Conservation (phyloP, 2,797 vertebrate species). For the Galago senegalensis region DNA sequence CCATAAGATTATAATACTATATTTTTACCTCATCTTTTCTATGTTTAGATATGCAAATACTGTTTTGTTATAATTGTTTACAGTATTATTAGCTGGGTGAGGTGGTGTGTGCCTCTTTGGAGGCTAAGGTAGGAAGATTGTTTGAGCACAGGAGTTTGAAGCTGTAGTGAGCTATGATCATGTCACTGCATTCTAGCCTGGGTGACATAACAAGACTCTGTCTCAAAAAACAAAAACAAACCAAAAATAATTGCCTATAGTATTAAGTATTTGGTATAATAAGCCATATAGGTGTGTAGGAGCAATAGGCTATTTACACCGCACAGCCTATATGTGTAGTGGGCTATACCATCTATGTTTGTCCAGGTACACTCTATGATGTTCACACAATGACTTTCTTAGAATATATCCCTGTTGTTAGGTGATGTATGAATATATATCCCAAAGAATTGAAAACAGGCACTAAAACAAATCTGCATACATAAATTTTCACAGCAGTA, state of each 20-base stretch:
- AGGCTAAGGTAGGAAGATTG: not conserved
- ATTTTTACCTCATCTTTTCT: not conserved
- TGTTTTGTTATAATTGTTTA: not conserved
- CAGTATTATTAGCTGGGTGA: not conserved
- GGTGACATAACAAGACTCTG: not conserved
- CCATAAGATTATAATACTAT: not conserved
- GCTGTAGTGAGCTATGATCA: not conserved
- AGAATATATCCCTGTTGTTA: not conserved
- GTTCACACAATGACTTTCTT: not conserved
- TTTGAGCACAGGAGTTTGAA: not conserved
- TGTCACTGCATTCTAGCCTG: not conserved
- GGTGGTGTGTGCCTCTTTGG: not conserved
- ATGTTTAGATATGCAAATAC: not conserved
- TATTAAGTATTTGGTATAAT: not conserved
- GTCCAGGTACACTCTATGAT: not conserved
- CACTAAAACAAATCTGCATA: not conserved
- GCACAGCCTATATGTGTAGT: not conserved
- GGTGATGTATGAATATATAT: not conserved
- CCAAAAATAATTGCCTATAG: not conserved
- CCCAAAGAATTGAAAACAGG: not conserved
- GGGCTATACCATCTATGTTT: not conserved
- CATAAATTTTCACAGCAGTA: not conserved
- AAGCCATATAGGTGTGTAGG: not conserved
- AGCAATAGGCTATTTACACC: not conserved
- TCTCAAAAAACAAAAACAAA: not conserved